Conservation (phyloP, 2,113 vertebrate genomes). For the Glaucidium brasilianum region DNA sequence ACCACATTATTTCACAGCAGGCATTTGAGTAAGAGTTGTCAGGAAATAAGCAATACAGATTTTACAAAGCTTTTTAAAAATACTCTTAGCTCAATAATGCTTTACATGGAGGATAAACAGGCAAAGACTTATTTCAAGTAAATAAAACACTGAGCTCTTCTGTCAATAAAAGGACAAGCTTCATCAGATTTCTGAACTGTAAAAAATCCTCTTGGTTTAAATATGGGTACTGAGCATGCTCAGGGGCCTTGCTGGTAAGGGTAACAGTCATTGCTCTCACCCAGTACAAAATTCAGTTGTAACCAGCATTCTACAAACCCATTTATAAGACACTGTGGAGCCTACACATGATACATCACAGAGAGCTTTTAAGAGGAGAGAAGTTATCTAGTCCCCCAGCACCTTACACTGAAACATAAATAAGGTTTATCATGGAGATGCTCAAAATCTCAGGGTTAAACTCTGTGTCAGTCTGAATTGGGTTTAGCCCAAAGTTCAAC, state of each 20-base stretch:
- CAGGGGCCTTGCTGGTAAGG: background rate
- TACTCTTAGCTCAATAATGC: background rate
- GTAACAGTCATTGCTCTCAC: background rate
- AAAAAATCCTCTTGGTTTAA: background rate
- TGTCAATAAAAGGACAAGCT: background rate
- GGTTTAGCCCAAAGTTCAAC: background rate
- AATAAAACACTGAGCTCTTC: background rate
- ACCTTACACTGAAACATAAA: background rate
- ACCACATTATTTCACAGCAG: background rate
- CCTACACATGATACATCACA: background rate
- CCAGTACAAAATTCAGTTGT: background rate
- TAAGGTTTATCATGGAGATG: background rate
- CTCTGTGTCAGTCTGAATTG: background rate
- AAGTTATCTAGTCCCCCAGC: background rate
- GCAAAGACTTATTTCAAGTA: background rate
- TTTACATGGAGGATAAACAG: background rate
- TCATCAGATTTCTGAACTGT: background rate
- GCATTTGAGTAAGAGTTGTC: background rate
- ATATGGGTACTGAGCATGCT: background rate
- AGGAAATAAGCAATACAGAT: background rate
- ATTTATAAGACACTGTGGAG: background rate
- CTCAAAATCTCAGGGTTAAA: background rate
- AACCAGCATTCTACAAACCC: background rate
- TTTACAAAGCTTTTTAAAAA: background rate
- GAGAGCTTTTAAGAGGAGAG: background rate